Conservation (phyloP, 2,797 vertebrate genomes). For the Acridotheres tristis region DNA sequence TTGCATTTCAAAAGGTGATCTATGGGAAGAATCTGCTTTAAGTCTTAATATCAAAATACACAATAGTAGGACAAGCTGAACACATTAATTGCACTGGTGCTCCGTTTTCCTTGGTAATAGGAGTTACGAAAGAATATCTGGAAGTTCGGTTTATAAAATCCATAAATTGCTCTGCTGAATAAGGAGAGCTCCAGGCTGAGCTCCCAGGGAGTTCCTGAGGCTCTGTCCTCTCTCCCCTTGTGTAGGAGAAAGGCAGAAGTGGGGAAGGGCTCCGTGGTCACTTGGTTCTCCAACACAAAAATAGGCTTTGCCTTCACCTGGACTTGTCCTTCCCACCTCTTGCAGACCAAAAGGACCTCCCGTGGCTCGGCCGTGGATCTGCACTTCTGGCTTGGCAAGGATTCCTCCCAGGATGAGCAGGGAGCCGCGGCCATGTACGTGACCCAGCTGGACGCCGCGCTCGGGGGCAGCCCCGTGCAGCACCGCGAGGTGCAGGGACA, state of each 20-base stretch:
- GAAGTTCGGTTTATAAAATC: neutral
- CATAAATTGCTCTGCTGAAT: neutral
- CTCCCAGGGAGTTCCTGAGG: neutral
- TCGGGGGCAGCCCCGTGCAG: slow-evolving; percentile 85
- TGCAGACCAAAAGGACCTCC: slow-evolving; percentile 71
- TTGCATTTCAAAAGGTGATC: neutral
- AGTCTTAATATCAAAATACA: neutral
- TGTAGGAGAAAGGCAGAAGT: neutral
- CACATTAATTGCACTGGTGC: fast-evolving
- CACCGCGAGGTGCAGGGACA: slow-evolving; percentile 87
- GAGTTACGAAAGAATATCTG: neutral
- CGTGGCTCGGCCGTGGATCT: slow-evolving; percentile 71
- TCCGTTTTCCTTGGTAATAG: neutral
- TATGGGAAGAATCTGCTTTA: neutral
- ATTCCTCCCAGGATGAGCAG: slow-evolving; percentile 88
- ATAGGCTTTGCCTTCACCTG: neutral
- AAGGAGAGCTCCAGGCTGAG: neutral
- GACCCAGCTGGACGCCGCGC: slow-evolving; percentile 82
- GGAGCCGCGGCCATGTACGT: slow-evolving; percentile 85
- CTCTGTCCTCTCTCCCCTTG: neutral
- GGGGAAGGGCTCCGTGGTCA: fast-evolving
- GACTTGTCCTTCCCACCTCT: neutral
- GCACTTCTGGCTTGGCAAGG: slow-evolving; percentile 89
- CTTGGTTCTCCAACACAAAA: neutral
- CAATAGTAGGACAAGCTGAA: neutral